Evolutionary conservation across 2,113 vertebrate species (phyloP).

Genomic region (Garra rufa): DNA sequence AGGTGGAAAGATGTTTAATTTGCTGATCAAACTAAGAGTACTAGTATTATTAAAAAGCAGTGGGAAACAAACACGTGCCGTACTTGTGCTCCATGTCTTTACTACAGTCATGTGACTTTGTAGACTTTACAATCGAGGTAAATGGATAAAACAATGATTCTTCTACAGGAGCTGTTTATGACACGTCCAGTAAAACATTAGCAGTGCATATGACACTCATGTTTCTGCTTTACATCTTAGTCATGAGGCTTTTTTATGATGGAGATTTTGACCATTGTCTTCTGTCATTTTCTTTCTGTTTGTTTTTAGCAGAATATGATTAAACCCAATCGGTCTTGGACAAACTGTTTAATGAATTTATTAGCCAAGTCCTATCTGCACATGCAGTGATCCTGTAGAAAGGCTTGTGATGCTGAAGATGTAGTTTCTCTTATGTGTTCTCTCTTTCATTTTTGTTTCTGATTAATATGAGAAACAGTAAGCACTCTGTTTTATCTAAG

Average conservation of each 20-base stretch:
- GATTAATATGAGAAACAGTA: neutral
- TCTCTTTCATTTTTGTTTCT: neutral
- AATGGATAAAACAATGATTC: neutral
- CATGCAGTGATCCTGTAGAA: neutral
- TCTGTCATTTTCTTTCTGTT: neutral
- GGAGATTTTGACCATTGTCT: conserved; percentile 49
- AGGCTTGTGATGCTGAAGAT: neutral
- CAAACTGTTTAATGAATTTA: neutral
- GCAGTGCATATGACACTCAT: conserved; percentile 22
- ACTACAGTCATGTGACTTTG: neutral
- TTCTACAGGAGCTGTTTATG: conserved; percentile 5
- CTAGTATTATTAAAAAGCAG: neutral
- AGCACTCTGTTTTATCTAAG: neutral
- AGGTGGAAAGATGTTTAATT: no score
- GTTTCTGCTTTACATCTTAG: conserved; percentile 29
- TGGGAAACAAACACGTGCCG: neutral
- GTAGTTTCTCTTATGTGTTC: neutral
- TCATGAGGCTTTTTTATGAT: conserved; percentile 66
- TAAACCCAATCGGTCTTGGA: neutral
- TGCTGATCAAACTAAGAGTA: no score
- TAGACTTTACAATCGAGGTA: neutral
- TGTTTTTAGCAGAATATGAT: neutral
- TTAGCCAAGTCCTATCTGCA: neutral
- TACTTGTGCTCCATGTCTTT: neutral
- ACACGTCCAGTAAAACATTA: conserved; percentile 66